Evolutionary conservation across 1,140 invertebrate genomes (phyloP).

Genomic region (Drosophila neocordata): DNA sequence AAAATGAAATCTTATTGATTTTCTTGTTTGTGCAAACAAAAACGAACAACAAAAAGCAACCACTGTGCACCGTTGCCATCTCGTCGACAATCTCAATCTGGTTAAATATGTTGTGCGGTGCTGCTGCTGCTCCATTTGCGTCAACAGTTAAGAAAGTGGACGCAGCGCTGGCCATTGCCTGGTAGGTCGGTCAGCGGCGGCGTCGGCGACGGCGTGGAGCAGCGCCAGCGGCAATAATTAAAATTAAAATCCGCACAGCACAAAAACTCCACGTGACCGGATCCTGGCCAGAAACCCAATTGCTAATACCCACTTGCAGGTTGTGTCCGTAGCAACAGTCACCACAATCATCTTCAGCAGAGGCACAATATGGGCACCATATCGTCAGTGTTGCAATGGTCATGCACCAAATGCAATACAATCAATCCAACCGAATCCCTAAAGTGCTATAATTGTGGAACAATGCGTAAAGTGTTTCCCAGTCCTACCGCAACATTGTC

Average conservation of each 20-base stretch:
- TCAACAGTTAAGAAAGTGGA: slow-evolving; percentile 10
- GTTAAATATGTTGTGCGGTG: slow-evolving; percentile 7
- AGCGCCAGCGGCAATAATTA: neutral
- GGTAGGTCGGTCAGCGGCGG: neutral
- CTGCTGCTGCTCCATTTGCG: slow-evolving; percentile 5
- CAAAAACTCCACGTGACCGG: neutral
- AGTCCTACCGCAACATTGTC: slow-evolving; percentile 63
- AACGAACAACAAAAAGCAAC: slow-evolving; percentile 6
- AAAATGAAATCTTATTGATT: slow-evolving; percentile 12
- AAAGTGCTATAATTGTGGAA: slow-evolving; percentile 91
- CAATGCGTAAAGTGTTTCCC: slow-evolving; percentile 83
- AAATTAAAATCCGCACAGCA: neutral
- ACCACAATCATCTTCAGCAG: neutral
- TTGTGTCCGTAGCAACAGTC: slow-evolving; percentile 17
- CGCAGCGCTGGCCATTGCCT: slow-evolving; percentile 5
- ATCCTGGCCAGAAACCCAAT: neutral
- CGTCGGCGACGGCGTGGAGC: neutral
- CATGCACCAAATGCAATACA: slow-evolving; percentile 92
- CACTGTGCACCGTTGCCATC: slow-evolving; percentile 5
- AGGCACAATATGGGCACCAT: slow-evolving; percentile 92
- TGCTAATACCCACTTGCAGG: neutral
- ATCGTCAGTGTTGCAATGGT: slow-evolving; percentile 94
- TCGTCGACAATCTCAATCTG: slow-evolving; percentile 8
- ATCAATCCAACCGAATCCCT: slow-evolving; percentile 92
- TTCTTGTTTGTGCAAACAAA: slow-evolving; percentile 11